Base-by-base conservation (phyloP, 2,888 invertebrate genomes). In the Phaedon cochleariae region DNA sequence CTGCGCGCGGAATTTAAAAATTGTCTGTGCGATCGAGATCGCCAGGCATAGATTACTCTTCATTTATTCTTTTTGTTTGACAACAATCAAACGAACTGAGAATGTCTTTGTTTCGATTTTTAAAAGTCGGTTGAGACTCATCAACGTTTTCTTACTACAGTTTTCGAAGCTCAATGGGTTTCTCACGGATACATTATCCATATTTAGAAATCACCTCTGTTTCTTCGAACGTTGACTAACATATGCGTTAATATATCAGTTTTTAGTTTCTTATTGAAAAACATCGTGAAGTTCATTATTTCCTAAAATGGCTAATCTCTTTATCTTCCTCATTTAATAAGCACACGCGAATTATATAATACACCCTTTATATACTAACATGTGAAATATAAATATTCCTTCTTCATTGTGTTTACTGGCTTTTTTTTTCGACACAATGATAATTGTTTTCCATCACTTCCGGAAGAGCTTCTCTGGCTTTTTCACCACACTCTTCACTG, bases 1-100 rank as follows among this genome's bases (percentile, higher is more conserved):
- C 15, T 55, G 55, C 55, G 55, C 37, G 55, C 41, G 55, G 55
- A 21, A 55, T 41, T 17, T 41, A 41, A 41, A 41, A 41, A 41
- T 41, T 41, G 41, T 12, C 7, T 41, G 41, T 15, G 41, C 41
- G 7, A 41, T 41, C n/a, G 10, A 41, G 41, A 41, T 41, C 15
- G 41, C 15, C 41, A 15, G 6, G n/a, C 41, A 41, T 41, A 41
- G 41, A 41, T 41, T 41, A 41, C 41, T 12, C 41, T 41, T 41
- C 15, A 41, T 41, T 41, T 15, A 15, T 15, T 9, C 15, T 41
- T 41, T 41, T 41, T 15, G 3, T 9, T 41, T 2, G 3, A 7
- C n/a, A 1, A 41, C 41, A 41, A 41, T 41, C 41, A 41, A 41
- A 15, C 41, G 41, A 15, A 41, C 15, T 41, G 41, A 15, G 41